A percentile compares a stretch with the other conserved stretches of the same genome.
phyloP scores from a whole-genome alignment of 2,888 invertebrate genomes.

The Thyatira batis region DNA sequence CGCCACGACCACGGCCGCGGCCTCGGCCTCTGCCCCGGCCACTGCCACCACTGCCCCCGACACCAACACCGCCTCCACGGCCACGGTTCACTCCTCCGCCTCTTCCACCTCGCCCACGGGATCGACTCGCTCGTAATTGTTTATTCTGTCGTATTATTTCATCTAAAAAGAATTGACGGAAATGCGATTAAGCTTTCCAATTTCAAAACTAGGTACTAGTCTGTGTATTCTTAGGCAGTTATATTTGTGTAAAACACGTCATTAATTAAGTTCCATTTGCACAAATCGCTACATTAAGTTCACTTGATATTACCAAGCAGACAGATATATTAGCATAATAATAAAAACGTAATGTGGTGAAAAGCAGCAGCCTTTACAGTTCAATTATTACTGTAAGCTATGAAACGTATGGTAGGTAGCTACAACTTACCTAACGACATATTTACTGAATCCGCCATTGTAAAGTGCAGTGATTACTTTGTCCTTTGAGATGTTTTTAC shows the following conservation, averaged over 20 bases:
- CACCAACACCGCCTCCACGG: constrained; percentile 21
- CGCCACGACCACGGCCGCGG: constrained; percentile 34
- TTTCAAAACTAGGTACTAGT: not conserved
- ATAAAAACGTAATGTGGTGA: too few relatives aligned
- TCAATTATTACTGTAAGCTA: too few relatives aligned
- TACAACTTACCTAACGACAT: constrained; percentile 68
- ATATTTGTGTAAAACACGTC: too few relatives aligned
- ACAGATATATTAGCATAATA: too few relatives aligned
- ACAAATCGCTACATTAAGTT: too few relatives aligned
- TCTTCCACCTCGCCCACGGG: constrained; percentile 36
- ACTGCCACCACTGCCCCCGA: constrained; percentile 32
- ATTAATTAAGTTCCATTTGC: too few relatives aligned
- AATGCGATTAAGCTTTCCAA: not conserved
- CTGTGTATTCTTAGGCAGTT: too few relatives aligned
- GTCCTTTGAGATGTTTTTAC: not conserved
- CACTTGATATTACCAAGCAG: too few relatives aligned
- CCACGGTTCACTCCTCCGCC: constrained; percentile 19
- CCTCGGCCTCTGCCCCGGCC: constrained; percentile 46
- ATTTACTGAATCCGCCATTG: constrained; percentile 69
- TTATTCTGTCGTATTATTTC: constrained; percentile 70
- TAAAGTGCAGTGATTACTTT: constrained; percentile 9
- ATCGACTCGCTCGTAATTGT: constrained; percentile 57
- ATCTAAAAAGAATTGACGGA: constrained; percentile 51
- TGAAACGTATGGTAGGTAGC: not conserved
- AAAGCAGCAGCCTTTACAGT: too few relatives aligned